Evolutionary conservation across 2,113 vertebrate species (phyloP), one percentile per base, ranked within the genome.

Genomic region (Lepidothrix coronata): DNA sequence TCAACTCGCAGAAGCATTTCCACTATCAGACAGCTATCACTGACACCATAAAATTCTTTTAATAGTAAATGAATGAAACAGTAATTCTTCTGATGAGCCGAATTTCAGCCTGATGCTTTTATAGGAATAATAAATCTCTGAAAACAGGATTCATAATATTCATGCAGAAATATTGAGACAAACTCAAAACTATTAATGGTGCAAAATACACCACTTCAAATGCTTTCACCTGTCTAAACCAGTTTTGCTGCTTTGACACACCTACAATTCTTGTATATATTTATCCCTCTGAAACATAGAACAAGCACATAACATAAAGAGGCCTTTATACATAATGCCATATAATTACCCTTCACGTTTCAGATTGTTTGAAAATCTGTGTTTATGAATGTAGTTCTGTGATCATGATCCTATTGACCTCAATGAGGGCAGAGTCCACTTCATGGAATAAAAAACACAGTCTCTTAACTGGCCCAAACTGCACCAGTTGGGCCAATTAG

Each of bases 311-410:
- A 98, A 97, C 97, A 98, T 95, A 97, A 97, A 96, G 97, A 97
- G 91, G 94, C 75, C 97, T 98, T 97, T 97, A 96, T 89, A 96
- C 93, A 95, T 97, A 97, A 95, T 97, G 97, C 93, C 95, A 95
- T 97, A 93, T 98, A 98, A 98, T 98, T 98, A 98, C 75, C 89
- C 92, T 97, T 96, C 95, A 20, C 96, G 96, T 95, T 97, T 96
- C 95, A 97, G 97, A 97, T 97, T 92, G 94, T 95, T 97, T 97
- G 97, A 97, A 97, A 97, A 97, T 96, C 95, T 93, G 27, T 96
- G 95, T 96, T 96, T 97, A 96, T 93, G 95, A 97, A 97, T 91
- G 94, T 15, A 98, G 94, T 94, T 96, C 96, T 98, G 96, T 97
- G 85, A 96, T 91, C 97, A 88, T 94, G 78, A 89, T 97, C 88